Evolutionary conservation across 2,888 invertebrate genomes (phyloP), one percentile per base, ranked within the genome.

Genomic region (Holacanthella duospinosa): DNA sequence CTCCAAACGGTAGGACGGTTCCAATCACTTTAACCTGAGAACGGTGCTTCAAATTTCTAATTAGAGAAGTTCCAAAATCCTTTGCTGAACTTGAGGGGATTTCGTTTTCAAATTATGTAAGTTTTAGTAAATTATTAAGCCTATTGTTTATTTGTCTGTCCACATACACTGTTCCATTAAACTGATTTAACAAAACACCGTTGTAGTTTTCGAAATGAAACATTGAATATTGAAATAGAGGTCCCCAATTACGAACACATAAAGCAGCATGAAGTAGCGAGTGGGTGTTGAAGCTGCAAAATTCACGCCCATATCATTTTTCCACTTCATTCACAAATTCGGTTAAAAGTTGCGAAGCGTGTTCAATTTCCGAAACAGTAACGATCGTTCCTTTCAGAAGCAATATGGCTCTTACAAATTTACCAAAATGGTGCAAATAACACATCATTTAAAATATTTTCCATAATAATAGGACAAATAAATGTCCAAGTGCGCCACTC

Each of bases 131-230:
- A 16, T 36, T 16, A 36, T 36, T 36, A 6, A 48, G 4, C n/a
- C n/a, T 48, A 21, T 48, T 48, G 4, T 9, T 16, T 4, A 48
- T 48, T 48, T 48, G 16, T 48, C 12, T 4, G 12, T 21, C 12
- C 3, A 48, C 21, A 9, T 21, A 16, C 48, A 16, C n/a, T 3
- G 48, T 48, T 9, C 48, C 48, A 21, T 48, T 48, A 9, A 9
- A 48, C 21, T 16, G 6, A 21, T 48, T 48, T 19, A 21, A 2
- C 21, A 68, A 54, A 2, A 59, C 54, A 1, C 66, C 66, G 44
- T 62, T 66, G n/a, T 53, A 26, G 36, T 65, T 54, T 43, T 68
- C 68, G 56, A 64, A 66, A 12, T 61, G 60, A 62, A 66, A 67
- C 0, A 60, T 27, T 2, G 65, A 67, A 25, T 66, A 66, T 1